Conservation (phyloP, 2,113 vertebrate genomes). For the Muntiacus reevesi region DNA sequence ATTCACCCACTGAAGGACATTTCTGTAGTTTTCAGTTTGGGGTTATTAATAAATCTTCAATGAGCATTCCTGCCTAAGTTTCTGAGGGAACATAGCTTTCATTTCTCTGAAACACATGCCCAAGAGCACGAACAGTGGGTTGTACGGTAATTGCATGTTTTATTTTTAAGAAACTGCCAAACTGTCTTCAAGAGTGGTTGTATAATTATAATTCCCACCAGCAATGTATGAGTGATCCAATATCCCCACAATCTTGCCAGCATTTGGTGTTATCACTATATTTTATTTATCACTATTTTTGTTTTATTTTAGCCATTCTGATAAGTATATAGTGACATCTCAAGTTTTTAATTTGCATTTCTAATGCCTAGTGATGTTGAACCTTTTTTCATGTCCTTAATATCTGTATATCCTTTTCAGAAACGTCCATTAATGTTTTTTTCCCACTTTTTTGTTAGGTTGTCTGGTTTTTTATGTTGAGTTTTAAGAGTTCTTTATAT, state of each 20-base stretch:
- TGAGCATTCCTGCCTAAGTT: background rate
- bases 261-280: background rate
- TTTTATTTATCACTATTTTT: background rate
- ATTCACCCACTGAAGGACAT: background rate
- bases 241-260: background rate
- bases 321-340: background rate
- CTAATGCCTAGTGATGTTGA: background rate
- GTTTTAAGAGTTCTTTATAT: background rate
- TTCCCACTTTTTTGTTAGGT: conserved; percentile 8
- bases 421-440: background rate
- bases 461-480: background rate
- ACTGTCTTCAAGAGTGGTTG: background rate
- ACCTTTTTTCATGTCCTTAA: background rate
- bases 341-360: background rate
- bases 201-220: background rate
- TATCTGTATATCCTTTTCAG: background rate
- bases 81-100: conserved; percentile 3
- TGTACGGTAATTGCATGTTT: background rate
- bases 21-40: background rate
- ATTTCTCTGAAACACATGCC: background rate
- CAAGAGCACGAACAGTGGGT: background rate
- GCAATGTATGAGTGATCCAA: background rate
- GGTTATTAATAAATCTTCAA: background rate
- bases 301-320: background rate
- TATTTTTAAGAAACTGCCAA: background rate